These are phyloP conservation scores for Geodia barretti DNA, from an alignment of 37 sponge, comb jelly and placozoan genomes.

Conservation along the genomic window DNA sequence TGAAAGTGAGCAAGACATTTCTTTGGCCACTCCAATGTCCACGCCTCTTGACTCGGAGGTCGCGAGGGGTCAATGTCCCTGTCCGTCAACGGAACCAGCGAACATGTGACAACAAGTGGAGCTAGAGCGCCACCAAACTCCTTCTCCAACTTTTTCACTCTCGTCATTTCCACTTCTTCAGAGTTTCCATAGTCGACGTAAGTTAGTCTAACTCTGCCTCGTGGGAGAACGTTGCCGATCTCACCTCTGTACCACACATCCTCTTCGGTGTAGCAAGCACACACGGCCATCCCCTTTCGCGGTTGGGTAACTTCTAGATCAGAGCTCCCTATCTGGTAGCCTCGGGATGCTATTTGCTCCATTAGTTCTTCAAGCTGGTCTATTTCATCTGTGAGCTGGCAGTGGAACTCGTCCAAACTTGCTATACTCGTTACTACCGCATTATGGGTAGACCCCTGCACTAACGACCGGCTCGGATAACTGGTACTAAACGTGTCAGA, in stretches of 20 bases:
- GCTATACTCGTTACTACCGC: neutral
- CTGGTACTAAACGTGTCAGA: neutral
- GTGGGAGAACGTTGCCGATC: neutral
- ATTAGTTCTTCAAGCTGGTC: constrained; percentile 1
- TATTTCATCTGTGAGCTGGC: neutral
- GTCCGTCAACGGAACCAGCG: constrained; percentile 8
- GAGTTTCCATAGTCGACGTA: constrained; percentile 64
- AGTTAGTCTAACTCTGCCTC: constrained; percentile 11
- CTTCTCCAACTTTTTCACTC: constrained; percentile 27
- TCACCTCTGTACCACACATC: constrained; percentile 32
- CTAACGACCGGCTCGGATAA: neutral
- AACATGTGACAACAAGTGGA: constrained; percentile 24
- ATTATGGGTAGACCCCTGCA: neutral
- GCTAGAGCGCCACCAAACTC: neutral
- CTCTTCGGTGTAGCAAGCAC: constrained; percentile 14
- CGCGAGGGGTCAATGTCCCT: constrained; percentile 17
- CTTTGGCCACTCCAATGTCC: constrained; percentile 44
- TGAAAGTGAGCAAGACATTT: constrained; percentile 9
- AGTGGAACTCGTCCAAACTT: constrained; percentile 30
- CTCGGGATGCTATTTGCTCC: neutral
- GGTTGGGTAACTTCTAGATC: neutral
- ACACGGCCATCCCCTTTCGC: constrained; percentile 13
- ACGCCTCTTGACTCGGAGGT: neutral
- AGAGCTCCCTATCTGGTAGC: neutral
- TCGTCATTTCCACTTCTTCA: constrained; percentile 22